Conservation (phyloP, 2,113 vertebrate species). For the Spea multiplicata region DNA sequence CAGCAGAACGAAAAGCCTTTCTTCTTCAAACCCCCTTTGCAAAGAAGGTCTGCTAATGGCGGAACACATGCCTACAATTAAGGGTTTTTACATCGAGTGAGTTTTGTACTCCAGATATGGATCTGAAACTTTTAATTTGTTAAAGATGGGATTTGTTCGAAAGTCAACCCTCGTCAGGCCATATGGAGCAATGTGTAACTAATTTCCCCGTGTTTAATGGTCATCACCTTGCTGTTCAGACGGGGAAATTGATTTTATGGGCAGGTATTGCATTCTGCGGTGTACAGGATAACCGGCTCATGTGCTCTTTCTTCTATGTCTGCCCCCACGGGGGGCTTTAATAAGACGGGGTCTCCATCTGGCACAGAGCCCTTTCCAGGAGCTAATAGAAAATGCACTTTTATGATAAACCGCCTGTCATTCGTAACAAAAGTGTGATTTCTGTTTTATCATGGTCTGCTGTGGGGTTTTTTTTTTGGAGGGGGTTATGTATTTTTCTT, state of each 20-base stretch:
- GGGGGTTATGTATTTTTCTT: neutral
- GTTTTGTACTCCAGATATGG: neutral
- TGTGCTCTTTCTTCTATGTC: neutral
- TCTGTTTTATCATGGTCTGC: conserved; percentile 33
- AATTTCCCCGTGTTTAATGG: conserved; percentile 19
- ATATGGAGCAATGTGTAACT: conserved; percentile 5
- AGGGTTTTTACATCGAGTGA: too few relatives aligned
- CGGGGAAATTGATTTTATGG: conserved; percentile 24
- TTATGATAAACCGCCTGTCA: neutral
- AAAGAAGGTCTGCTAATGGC: too few relatives aligned
- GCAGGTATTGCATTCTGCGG: neutral
- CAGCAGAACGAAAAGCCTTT: too few relatives aligned
- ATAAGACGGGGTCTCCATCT: conserved; percentile 15
- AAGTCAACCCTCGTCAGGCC: neutral
- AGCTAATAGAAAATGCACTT: neutral
- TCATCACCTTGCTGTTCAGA: neutral
- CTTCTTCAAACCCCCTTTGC: too few relatives aligned
- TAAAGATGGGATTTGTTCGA: neutral
- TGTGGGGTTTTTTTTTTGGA: conserved; percentile 1
- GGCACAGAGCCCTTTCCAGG: neutral
- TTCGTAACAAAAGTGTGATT: conserved; percentile 44
- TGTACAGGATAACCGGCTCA: neutral
- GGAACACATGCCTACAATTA: too few relatives aligned
- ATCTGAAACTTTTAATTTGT: conserved; percentile 4
- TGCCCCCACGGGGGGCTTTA: neutral